These are phyloP conservation scores for Myotis myotis DNA, from an alignment of 2,797 vertebrate species.

Conservation along the genomic window DNA sequence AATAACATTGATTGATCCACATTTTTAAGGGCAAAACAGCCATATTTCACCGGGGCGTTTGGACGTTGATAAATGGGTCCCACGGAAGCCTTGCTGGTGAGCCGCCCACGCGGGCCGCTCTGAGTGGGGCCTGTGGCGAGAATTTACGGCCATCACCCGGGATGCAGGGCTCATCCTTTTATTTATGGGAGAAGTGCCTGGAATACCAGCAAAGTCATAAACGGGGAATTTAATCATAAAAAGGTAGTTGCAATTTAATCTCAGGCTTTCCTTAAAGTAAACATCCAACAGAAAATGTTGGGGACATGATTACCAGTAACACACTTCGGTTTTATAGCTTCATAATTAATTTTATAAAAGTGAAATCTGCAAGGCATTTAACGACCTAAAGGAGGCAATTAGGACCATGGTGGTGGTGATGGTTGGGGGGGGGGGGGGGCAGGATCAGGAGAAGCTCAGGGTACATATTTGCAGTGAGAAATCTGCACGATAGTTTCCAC, in stretches of 20 bases:
- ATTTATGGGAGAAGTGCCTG: constrained; percentile 79
- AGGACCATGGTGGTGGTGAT: not conserved
- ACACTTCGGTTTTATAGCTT: constrained; percentile 3
- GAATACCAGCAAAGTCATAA: constrained; percentile 77
- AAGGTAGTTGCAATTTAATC: constrained; percentile 43
- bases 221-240: constrained; percentile 78
- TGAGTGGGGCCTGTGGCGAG: constrained; percentile 73
- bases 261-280: not conserved
- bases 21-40: constrained; percentile 81
- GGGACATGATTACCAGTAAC: not conserved
- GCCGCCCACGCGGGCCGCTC: constrained; percentile 63
- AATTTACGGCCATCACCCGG: constrained; percentile 80
- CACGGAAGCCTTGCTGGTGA: constrained; percentile 45
- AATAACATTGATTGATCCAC: constrained; percentile 81
- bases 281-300: not conserved
- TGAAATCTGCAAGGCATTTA: not conserved
- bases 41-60: constrained; percentile 78
- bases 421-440: no score
- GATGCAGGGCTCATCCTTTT: constrained; percentile 77
- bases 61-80: constrained; percentile 81
- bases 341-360: constrained; percentile 17
- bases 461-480: not conserved
- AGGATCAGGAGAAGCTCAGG: not conserved
- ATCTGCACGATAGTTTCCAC: not conserved
- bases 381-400: not conserved